phyloP scores from a whole-genome alignment of 35 echinoderm and acorn worm species.

The Apostichopus japonicus region DNA sequence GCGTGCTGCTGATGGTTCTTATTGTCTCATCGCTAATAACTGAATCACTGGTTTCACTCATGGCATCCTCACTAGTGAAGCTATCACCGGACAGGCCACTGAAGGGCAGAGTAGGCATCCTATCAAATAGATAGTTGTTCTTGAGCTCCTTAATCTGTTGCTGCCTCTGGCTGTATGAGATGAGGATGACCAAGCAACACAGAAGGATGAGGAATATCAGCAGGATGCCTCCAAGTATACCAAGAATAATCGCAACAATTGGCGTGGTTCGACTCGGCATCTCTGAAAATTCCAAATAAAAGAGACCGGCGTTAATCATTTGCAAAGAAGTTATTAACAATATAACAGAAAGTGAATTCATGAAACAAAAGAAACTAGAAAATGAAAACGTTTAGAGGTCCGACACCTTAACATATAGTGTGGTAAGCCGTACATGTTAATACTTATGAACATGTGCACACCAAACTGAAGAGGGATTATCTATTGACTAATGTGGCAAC shows the following conservation, averaged over 20 bases:
- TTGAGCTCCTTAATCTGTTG: not conserved
- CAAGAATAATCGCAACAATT: constrained; percentile 28
- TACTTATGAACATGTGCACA: no score
- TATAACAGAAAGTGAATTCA: no score
- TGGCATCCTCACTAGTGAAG: not conserved
- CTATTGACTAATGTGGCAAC: no score
- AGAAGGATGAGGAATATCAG: constrained; percentile 34
- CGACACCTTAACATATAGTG: no score
- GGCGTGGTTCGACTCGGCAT: not conserved
- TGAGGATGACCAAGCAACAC: constrained; percentile 10
- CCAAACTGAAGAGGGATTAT: no score
- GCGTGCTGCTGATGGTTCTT: not conserved
- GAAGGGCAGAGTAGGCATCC: constrained; percentile 11
- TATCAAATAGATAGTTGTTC: not conserved
- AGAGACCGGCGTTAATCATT: not conserved
- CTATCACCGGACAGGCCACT: not conserved
- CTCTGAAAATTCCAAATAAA: not conserved
- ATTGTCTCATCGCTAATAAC: constrained; percentile 25
- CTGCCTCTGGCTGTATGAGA: constrained; percentile 32
- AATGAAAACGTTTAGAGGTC: not conserved
- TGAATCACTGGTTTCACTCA: constrained; percentile 28
- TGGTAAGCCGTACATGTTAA: no score
- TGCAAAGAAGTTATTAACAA: no score
- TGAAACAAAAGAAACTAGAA: not conserved
- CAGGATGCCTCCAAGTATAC: constrained; percentile 8